These are phyloP conservation scores for Drosophila quasianomalipes DNA, from an alignment of 2,888 invertebrate genomes.

Conservation along the genomic window DNA sequence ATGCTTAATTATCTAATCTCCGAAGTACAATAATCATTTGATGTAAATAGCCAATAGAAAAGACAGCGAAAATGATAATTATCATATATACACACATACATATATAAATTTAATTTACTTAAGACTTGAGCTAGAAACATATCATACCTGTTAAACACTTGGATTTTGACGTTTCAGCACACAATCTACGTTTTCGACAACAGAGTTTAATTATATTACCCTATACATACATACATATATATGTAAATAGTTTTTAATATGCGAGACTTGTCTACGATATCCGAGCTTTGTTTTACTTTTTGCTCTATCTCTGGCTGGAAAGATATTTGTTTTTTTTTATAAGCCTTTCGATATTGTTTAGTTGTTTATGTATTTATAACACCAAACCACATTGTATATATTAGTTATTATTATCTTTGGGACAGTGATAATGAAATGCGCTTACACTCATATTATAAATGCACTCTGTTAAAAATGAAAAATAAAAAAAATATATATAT, in stretches of 20 bases:
- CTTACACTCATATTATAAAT: not conserved
- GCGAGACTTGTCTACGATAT: conserved; percentile 10
- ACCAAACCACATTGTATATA: not conserved
- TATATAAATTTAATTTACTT: not conserved
- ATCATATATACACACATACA: not conserved
- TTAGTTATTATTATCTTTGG: not conserved
- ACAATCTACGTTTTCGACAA: not conserved
- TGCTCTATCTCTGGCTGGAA: not conserved
- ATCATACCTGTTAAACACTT: not conserved
- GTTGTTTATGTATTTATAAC: not conserved
- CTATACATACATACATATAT: not conserved
- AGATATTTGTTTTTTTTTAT: not conserved
- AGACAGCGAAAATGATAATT: not conserved
- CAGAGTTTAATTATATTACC: not conserved
- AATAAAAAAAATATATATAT: not conserved
- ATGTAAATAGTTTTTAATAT: not conserved
- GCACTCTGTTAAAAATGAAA: not conserved
- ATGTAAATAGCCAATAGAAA: not conserved
- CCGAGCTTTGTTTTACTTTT: not conserved
- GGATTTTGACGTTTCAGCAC: not conserved
- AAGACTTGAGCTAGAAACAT: not conserved
- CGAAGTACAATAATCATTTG: not conserved
- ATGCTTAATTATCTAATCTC: not conserved
- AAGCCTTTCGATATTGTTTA: not conserved
- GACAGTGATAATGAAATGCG: not conserved